phyloP scores from a whole-genome alignment of 2,113 vertebrate species.

The Scolopax mira region DNA sequence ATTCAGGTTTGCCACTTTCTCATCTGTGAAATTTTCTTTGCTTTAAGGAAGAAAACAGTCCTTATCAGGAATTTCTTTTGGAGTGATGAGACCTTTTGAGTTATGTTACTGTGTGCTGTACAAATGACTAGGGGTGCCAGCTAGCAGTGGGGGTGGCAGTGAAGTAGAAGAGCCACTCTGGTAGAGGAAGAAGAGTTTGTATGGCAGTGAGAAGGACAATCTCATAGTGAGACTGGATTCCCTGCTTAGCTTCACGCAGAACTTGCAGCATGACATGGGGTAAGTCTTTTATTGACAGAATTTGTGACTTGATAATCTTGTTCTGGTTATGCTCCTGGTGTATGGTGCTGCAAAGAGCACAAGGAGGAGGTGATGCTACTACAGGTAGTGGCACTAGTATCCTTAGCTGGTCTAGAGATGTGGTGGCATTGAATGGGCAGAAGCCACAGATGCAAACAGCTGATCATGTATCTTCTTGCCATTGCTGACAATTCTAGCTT shows the following conservation, averaged over 20 bases:
- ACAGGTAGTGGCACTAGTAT: neutral
- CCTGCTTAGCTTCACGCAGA: accelerated
- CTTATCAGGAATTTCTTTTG: neutral
- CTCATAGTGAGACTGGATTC: accelerated
- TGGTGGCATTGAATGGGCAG: neutral
- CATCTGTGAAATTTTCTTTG: neutral
- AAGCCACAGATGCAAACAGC: neutral
- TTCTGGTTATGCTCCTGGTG: neutral
- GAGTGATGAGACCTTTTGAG: neutral
- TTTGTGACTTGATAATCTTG: neutral
- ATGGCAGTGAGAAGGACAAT: too few species aligned
- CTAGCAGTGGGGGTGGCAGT: neutral
- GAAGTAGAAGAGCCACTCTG: neutral
- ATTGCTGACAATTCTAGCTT: accelerated
- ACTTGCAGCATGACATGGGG: accelerated
- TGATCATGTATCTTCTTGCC: accelerated
- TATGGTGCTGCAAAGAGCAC: accelerated
- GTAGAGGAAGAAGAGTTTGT: neutral
- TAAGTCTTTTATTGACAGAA: neutral
- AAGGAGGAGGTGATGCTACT: accelerated
- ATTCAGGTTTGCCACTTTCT: accelerated
- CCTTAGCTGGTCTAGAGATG: neutral
- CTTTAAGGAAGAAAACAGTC: accelerated
- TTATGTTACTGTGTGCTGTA: neutral
- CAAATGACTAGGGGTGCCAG: too few species aligned